Evolutionary conservation across 2,797 vertebrate genomes (phyloP).

Genomic region (Gambelia wislizenii): DNA sequence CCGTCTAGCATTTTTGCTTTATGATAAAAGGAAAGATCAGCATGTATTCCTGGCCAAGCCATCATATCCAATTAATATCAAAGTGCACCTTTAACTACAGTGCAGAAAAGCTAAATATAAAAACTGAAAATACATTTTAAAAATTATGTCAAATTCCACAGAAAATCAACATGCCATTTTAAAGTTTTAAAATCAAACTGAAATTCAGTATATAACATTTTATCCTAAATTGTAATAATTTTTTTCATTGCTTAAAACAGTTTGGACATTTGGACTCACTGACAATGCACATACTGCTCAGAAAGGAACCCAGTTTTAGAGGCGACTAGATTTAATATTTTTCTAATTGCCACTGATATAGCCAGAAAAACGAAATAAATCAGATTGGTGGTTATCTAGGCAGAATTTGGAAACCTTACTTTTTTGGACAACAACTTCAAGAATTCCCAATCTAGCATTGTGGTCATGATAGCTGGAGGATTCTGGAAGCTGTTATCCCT

Average conservation of each 20-base stretch:
- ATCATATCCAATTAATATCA: constrained; percentile 9
- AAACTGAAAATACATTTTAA: neutral
- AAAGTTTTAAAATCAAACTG: neutral
- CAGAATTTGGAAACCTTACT: too few relatives aligned
- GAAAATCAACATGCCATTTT: neutral
- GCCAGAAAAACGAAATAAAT: too few relatives aligned
- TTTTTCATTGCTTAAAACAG: neutral
- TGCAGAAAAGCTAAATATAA: neutral
- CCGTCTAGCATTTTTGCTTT: neutral
- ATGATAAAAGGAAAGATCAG: constrained; percentile 11
- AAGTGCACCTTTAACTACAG: neutral
- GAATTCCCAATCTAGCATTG: too few relatives aligned
- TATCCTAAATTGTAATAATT: neutral
- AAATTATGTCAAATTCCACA: neutral
- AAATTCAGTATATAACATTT: neutral
- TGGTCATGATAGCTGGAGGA: too few relatives aligned
- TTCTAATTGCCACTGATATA: too few relatives aligned
- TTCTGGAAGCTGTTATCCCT: too few relatives aligned
- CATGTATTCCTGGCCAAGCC: neutral
- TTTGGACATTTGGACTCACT: too few relatives aligned
- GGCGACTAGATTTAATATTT: too few relatives aligned
- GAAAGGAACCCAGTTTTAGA: too few relatives aligned
- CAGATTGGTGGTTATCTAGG: too few relatives aligned
- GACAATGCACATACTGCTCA: too few relatives aligned
- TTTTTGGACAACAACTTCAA: too few relatives aligned